A percentile compares a stretch with the other conserved stretches of the same genome.
Evolutionary conservation across 2,888 invertebrate genomes (phyloP).

Genomic region (Amblyjoppa proteus): DNA sequence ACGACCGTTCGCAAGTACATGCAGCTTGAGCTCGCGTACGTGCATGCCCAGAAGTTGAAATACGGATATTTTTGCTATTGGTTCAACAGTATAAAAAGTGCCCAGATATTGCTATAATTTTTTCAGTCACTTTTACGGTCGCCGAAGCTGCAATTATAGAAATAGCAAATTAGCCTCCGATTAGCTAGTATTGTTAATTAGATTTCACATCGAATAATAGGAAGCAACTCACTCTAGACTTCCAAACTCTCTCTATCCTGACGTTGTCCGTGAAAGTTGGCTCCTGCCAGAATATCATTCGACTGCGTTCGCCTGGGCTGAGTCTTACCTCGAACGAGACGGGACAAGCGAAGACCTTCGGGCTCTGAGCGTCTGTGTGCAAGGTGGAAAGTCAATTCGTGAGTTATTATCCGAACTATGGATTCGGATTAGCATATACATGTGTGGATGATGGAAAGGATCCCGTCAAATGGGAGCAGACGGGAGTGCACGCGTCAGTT

Average conservation of each 20-base stretch:
- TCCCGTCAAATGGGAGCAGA: conserved; percentile 26
- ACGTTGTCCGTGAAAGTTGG: conserved; percentile 88
- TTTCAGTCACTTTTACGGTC: no score
- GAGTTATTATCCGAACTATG: conserved; percentile 18
- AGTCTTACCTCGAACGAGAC: conserved; percentile 87
- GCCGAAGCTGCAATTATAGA: not conserved
- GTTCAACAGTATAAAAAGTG: no score
- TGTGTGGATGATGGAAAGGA: conserved; percentile 15
- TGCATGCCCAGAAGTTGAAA: no score
- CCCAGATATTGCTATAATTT: no score
- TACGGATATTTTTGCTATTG: no score
- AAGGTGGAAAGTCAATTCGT: not conserved
- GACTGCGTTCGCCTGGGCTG: conserved; percentile 86
- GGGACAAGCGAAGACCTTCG: conserved; percentile 87
- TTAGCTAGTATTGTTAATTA: no score
- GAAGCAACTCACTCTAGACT: conserved; percentile 86
- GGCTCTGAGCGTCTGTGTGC: conserved; percentile 86
- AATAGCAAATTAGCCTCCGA: no score
- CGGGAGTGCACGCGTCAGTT: conserved; percentile 29
- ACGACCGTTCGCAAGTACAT: no score
- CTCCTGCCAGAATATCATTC: conserved; percentile 88
- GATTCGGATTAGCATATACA: not conserved
- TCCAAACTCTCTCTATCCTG: conserved; percentile 86
- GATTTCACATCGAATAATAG: not conserved
- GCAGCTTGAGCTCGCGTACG: no score